Conservation (phyloP, 92 coral and sea anemone genomes). For the Micromussa lordhowensis region DNA sequence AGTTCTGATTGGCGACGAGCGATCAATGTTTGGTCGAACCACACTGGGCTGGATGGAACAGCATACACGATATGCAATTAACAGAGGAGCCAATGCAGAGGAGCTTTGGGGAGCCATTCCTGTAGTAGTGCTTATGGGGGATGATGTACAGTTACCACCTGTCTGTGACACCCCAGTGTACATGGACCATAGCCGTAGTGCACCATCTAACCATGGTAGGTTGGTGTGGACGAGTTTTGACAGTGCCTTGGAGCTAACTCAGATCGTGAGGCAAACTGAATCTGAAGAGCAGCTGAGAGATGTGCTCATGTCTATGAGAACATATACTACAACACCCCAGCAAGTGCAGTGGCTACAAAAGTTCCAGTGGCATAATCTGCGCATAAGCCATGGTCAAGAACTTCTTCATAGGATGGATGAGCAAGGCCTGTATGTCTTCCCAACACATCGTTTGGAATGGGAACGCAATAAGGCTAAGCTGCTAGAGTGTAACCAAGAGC, state of each 20-base stretch:
- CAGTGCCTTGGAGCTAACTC: constrained; percentile 48
- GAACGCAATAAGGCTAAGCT: constrained; percentile 43
- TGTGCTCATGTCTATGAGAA: constrained; percentile 44
- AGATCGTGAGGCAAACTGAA: constrained; percentile 50
- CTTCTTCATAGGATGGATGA: constrained; percentile 52
- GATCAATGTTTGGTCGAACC: constrained; percentile 60
- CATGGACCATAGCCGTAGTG: constrained; percentile 42
- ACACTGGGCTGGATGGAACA: constrained; percentile 64
- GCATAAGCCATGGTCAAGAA: constrained; percentile 11
- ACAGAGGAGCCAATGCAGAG: constrained; percentile 30
- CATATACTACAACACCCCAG: constrained; percentile 27
- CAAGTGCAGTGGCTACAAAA: constrained; percentile 45
- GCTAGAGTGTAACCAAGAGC: constrained; percentile 31
- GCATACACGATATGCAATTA: constrained; percentile 44
- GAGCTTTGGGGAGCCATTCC: constrained; percentile 54
- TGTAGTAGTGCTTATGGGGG: constrained; percentile 46
- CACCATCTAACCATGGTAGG: constrained; percentile 60
- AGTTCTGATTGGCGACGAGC: constrained; percentile 52
- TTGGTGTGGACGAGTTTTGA: constrained; percentile 55
- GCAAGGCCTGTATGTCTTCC: constrained; percentile 57
- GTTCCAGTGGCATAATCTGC: constrained; percentile 51
- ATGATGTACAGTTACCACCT: constrained; percentile 57
- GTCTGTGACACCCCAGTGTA: constrained; percentile 49
- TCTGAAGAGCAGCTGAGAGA: constrained; percentile 53
- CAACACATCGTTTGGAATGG: constrained; percentile 54